These are phyloP conservation scores for Microtus ochrogaster DNA, from an alignment of 2,113 vertebrate genomes.

Conservation along the genomic window DNA sequence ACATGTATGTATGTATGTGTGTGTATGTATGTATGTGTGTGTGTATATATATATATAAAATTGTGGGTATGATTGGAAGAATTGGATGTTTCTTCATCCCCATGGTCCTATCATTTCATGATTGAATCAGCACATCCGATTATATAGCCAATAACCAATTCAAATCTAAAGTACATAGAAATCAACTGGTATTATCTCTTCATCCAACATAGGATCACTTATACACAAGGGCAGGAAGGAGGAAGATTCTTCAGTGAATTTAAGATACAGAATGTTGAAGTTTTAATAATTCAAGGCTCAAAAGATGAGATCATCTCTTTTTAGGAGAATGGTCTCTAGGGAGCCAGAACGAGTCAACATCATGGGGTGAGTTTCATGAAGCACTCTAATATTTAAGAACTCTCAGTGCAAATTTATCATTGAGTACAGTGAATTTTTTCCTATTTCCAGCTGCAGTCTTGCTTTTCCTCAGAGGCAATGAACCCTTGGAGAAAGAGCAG, in stretches of 20 bases:
- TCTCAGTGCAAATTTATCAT: not conserved
- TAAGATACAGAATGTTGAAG: slow-evolving; percentile 9
- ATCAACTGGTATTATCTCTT: not conserved
- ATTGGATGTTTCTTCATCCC: rapidly evolving
- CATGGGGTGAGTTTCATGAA: not conserved
- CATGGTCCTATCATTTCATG: not conserved
- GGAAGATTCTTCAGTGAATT: not conserved
- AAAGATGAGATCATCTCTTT: slow-evolving; percentile 11
- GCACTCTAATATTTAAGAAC: slow-evolving; percentile 5
- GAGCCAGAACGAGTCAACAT: not conserved
- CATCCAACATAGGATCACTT: not conserved
- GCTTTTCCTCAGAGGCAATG: not conserved
- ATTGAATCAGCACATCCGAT: not conserved
- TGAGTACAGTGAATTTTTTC: not conserved
- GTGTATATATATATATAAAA: not conserved
- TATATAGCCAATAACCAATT: not conserved
- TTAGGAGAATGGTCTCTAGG: not conserved
- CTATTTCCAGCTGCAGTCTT: not conserved
- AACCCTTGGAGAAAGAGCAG: not conserved
- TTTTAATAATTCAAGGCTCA: slow-evolving; percentile 24
- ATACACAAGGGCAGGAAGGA: not conserved
- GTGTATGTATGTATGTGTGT: too few species aligned
- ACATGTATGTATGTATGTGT: too few species aligned
- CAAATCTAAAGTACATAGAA: not conserved
- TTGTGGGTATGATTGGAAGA: not conserved